Evolutionary conservation across 2,888 invertebrate species (phyloP).

Genomic region (Protodeltote pygarga): DNA sequence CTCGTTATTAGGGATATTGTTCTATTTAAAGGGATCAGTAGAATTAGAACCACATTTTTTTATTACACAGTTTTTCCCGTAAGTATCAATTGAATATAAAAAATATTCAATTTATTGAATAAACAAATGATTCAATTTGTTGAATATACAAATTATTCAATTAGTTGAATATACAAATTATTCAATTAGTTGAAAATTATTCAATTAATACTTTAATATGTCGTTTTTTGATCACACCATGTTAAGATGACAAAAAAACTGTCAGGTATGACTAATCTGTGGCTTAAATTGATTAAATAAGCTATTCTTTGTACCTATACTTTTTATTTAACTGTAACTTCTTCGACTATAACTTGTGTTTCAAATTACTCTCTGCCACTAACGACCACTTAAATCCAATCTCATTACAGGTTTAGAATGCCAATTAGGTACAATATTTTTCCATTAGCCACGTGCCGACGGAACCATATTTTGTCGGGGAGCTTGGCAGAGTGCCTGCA

Average conservation of each 20-base stretch:
- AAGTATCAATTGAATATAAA: too few species aligned
- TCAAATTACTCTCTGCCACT: constrained; percentile 24
- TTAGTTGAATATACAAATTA: too few species aligned
- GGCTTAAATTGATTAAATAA: too few species aligned
- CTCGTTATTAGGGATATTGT: constrained; percentile 18
- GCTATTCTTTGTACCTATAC: background rate
- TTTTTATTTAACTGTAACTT: background rate
- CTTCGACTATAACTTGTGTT: constrained; percentile 18
- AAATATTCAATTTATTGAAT: too few species aligned
- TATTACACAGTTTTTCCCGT: too few species aligned
- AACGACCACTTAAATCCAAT: constrained; percentile 34
- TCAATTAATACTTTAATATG: too few species aligned
- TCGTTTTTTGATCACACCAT: too few species aligned
- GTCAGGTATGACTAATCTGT: too few species aligned
- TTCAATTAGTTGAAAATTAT: too few species aligned
- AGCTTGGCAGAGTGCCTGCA: constrained; percentile 45
- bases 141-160: too few species aligned
- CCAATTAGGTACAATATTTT: constrained; percentile 48
- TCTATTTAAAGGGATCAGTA: background rate
- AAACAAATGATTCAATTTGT: too few species aligned
- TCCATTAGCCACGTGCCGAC: constrained; percentile 41
- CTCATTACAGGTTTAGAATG: constrained; percentile 42
- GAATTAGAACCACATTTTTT: background rate
- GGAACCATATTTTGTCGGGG: constrained; percentile 20
- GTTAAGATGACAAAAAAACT: too few species aligned